Evolutionary conservation across 2,797 vertebrate species (phyloP).

Genomic region (Fistularia commersonii): DNA sequence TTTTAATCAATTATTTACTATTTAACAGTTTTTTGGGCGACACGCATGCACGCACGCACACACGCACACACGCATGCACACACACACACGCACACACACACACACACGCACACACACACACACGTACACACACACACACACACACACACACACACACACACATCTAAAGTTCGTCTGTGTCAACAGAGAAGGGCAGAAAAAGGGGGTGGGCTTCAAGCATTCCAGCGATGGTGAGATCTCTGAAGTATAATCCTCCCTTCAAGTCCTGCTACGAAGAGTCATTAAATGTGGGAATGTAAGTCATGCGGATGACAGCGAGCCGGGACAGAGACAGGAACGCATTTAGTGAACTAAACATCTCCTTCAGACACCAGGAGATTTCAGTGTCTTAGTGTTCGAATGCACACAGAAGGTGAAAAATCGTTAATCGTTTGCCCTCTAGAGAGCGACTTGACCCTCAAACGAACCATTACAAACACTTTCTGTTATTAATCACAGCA

Average conservation of each 20-base stretch:
- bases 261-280: conserved; percentile 25
- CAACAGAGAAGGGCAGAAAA: conserved; percentile 23
- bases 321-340: not conserved
- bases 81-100: too few species aligned
- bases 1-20: too few species aligned
- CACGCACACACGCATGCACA: too few species aligned
- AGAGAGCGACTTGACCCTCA: conserved; percentile 15
- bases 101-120: too few species aligned
- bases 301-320: conserved; percentile 9
- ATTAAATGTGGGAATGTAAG: conserved; percentile 27
- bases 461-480: not conserved
- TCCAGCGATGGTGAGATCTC: conserved; percentile 21
- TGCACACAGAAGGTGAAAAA: conserved; percentile 1
- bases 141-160: too few species aligned
- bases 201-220: conserved; percentile 29
- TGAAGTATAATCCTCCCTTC: conserved; percentile 22
- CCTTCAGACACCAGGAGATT: conserved; percentile 5
- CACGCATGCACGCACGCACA: too few species aligned
- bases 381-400: not conserved
- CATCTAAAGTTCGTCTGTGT: not conserved
- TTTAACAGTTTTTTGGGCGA: too few species aligned
- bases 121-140: too few species aligned
- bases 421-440: not conserved
- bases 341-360: conserved; percentile 3
- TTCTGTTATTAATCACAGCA: conserved; percentile 43